Conservation (phyloP, 2,888 invertebrate species). For the Lithophane ornitopus region DNA sequence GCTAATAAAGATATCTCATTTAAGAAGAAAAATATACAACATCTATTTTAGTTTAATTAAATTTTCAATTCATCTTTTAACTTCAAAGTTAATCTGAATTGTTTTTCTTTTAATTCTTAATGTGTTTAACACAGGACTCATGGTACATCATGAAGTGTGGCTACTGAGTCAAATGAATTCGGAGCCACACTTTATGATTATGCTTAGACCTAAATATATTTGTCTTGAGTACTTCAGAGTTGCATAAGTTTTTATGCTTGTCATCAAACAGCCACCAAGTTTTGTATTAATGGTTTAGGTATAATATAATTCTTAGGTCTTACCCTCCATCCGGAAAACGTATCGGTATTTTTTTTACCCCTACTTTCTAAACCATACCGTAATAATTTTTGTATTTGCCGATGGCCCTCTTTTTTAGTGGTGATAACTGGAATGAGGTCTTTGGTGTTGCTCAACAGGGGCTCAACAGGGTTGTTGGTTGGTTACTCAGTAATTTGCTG, state of each 20-base stretch:
- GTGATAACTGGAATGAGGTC: too few species aligned
- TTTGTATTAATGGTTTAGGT: neutral
- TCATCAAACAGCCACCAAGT: neutral
- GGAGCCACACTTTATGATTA: neutral
- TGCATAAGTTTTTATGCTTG: neutral
- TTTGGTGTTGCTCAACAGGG: too few species aligned
- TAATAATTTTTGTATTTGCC: too few species aligned
- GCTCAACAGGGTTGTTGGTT: too few species aligned
- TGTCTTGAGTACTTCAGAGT: neutral
- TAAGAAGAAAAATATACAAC: slow-evolving; percentile 19
- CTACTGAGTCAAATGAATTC: neutral
- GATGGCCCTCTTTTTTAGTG: too few species aligned
- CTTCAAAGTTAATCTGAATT: neutral
- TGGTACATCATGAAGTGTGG: too few species aligned
- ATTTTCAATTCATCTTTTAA: neutral
- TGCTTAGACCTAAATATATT: neutral
- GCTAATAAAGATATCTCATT: slow-evolving; percentile 33
- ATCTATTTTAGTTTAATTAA: slow-evolving; percentile 34
- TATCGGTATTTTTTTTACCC: neutral
- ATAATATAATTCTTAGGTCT: neutral
- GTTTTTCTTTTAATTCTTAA: neutral
- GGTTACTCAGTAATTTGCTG: too few species aligned
- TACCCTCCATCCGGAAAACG: neutral
- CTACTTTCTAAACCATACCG: neutral
- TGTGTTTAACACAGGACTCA: neutral